A percentile compares a stretch with the other conserved stretches of the same genome.
Conservation (phyloP, 2,113 vertebrate genomes). For the Microtus richardsoni region DNA sequence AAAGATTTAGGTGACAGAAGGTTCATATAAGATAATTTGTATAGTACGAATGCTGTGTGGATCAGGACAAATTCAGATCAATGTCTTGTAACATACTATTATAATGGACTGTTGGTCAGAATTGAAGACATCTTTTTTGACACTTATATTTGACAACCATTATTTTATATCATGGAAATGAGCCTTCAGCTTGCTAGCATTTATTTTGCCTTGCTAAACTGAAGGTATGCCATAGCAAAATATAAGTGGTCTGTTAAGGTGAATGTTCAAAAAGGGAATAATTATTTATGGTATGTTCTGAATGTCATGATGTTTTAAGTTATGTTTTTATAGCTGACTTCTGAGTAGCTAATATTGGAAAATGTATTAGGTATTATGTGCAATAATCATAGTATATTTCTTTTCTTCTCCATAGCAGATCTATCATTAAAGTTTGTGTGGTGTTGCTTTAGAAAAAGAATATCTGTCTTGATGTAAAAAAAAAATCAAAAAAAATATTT, state of each 20-base stretch:
- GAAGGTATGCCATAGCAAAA: background rate
- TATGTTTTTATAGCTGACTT: background rate
- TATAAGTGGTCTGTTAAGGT: background rate
- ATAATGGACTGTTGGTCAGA: conserved; percentile 35
- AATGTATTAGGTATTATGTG: background rate
- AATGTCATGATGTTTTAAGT: background rate
- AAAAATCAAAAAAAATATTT: background rate
- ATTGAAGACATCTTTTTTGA: conserved; percentile 56
- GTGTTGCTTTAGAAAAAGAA: background rate
- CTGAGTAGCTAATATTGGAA: conserved; percentile 11
- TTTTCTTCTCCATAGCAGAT: background rate
- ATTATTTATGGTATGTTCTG: background rate
- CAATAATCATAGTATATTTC: background rate
- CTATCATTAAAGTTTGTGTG: background rate
- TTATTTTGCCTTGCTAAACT: conserved; percentile 17
- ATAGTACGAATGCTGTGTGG: conserved; percentile 58
- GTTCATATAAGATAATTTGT: conserved; percentile 81
- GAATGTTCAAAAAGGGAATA: background rate
- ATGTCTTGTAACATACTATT: conserved; percentile 57
- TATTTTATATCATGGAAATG: background rate
- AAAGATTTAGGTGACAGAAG: conserved; percentile 70
- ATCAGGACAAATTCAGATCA: conserved; percentile 50
- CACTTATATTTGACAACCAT: background rate
- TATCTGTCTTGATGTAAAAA: conserved; percentile 53
- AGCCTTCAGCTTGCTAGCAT: conserved; percentile 26